Conservation (phyloP, 2,888 invertebrate species). For the Cataglyphis albicans region DNA sequence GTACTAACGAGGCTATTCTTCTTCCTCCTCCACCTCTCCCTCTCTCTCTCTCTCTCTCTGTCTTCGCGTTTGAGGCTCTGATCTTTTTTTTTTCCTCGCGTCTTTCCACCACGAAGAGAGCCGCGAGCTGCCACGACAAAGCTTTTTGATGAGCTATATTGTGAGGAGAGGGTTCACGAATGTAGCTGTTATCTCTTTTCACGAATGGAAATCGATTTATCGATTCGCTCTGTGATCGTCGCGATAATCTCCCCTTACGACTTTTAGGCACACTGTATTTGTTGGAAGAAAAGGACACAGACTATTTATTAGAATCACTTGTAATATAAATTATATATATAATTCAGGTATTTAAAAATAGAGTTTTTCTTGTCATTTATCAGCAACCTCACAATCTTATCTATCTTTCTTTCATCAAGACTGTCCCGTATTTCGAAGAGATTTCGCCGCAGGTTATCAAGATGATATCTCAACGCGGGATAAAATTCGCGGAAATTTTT, state of each 20-base stretch:
- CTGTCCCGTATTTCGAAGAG: background rate
- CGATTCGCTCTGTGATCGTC: background rate
- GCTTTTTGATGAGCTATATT: constrained; percentile 32
- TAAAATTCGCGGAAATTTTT: background rate
- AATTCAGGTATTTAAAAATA: background rate
- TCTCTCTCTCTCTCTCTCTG: constrained; percentile 1
- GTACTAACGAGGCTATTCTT: constrained; percentile 74
- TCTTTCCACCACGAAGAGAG: constrained; percentile 23
- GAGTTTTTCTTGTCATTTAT: background rate
- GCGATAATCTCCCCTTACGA: background rate
- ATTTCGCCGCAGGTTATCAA: constrained; percentile 19
- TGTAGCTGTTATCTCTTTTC: constrained; percentile 61
- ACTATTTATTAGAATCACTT: background rate
- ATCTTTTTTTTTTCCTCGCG: background rate
- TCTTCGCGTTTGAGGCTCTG: background rate
- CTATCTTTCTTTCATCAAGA: constrained; percentile 14
- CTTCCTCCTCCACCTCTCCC: constrained; percentile 47
- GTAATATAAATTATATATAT: background rate
- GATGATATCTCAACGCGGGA: constrained; percentile 11
- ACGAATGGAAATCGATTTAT: constrained; percentile 22
- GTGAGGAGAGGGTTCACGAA: constrained; percentile 11
- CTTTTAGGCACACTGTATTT: background rate
- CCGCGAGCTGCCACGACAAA: constrained; percentile 22
- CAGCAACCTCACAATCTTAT: background rate
- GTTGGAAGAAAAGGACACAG: background rate